Evolutionary conservation across 2,113 vertebrate genomes (phyloP).

Genomic region (Rhegmatorhina hoffmannsi): DNA sequence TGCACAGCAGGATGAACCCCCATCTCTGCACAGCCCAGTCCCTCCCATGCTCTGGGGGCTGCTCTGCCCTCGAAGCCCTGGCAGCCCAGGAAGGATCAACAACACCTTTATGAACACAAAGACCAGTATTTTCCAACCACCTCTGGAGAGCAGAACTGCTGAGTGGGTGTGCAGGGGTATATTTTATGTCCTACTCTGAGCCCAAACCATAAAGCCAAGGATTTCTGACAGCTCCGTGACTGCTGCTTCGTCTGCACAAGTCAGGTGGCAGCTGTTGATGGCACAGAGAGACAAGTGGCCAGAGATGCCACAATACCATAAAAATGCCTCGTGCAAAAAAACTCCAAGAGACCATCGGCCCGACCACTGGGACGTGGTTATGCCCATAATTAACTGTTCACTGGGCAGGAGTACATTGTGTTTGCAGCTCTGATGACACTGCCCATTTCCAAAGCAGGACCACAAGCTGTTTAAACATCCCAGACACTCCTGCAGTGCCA

Average conservation of each 20-base stretch:
- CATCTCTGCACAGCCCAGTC: not conserved
- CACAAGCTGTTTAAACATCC: not conserved
- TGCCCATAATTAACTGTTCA: not conserved
- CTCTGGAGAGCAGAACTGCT: not conserved
- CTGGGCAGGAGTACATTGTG: not conserved
- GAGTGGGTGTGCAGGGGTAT: too few species aligned
- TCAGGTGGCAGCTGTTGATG: not conserved
- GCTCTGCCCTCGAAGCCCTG: not conserved
- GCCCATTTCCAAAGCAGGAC: fast-evolving
- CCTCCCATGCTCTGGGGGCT: not conserved
- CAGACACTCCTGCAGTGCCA: not conserved
- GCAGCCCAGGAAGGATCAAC: not conserved
- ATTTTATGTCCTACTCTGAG: not conserved
- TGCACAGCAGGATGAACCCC: not conserved
- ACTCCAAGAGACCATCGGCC: not conserved
- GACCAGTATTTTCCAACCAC: not conserved
- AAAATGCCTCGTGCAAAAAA: not conserved
- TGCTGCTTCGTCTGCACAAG: not conserved
- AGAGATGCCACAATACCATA: not conserved
- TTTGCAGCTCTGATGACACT: not conserved
- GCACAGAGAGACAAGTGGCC: not conserved
- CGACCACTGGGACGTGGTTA: not conserved
- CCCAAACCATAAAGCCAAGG: not conserved
- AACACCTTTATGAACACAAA: not conserved
- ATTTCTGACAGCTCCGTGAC: not conserved